Evolutionary conservation across 2,113 vertebrate species (phyloP), one percentile per base, ranked within the genome.

Genomic region (Rhea americana): DNA sequence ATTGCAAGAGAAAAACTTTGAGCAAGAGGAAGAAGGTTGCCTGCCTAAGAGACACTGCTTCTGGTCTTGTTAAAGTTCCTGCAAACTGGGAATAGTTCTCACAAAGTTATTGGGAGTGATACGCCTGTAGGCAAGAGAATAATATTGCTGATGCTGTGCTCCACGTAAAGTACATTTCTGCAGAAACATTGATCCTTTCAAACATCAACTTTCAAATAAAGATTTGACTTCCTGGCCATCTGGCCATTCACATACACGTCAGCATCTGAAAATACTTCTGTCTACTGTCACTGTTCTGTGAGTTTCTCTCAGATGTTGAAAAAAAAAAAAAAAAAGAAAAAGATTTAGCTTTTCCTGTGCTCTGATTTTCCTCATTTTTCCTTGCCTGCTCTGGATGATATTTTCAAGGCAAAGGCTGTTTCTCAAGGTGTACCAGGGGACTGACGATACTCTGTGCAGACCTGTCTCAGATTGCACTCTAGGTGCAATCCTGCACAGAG

Each of bases 391-490:
- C 13, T 0, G 9, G 45, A 1, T 17, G 62, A 22, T 2, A 13
- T 2, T 8, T 18, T 62, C 78, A 26, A 59, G 50, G n/a, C 28
- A 10, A 48, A n/a, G 72, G 61, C n/a, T 37, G 45, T 22, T 55
- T 13, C 50, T 66, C 35, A 0, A 0, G 37, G 6, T 4, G 3
- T 3, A 30, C 6, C n/a, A 4, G 5, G 59, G 11, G 3, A 13
- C 11, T 32, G 20, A 1, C 0, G 50, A 11, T 2, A 6, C 16
- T 1, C 4, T 0, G 30, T 1, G 16, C 45, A 47, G 41, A 11
- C 1, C 45, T 18, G 45, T 18, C 45, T 18, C 45, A 18, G 17
- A 11, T 0, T 11, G 32, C 37, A 41, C 43, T 3, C 12, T 37
- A 43, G 43, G 8, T 16, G 11, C 45, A 39, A 39, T 3, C 51